Percentiles rank a stretch among this genome's conserved stretches.
Evolutionary conservation across 2,888 invertebrate species (phyloP).

Genomic region (Drosophila picticornis): DNA sequence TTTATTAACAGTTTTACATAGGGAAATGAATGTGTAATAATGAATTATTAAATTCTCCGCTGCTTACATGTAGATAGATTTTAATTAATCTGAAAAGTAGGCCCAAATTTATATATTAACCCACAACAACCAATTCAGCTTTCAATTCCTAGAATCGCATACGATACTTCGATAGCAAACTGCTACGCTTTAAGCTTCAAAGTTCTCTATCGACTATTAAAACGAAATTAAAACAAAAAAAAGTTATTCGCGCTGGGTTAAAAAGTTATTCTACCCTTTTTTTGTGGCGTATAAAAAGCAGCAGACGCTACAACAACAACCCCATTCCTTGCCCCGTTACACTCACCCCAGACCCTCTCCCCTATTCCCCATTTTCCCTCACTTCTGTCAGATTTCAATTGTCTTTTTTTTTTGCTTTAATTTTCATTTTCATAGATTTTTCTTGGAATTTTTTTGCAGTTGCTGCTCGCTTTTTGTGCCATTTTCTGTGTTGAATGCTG

Average conservation of each 20-base stretch:
- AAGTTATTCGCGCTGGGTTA: conserved; percentile 6
- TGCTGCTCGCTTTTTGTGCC: conserved; percentile 59
- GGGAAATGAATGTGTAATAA: not conserved
- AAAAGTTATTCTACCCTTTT: conserved; percentile 49
- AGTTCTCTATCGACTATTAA: conserved; percentile 36
- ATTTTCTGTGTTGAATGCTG: conserved; percentile 71
- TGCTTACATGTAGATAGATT: not conserved
- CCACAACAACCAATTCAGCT: not conserved
- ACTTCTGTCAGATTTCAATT: conserved; percentile 54
- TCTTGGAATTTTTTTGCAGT: conserved; percentile 44
- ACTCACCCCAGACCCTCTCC: not conserved
- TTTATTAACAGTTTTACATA: not conserved
- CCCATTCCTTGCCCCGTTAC: not conserved
- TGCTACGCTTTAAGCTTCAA: conserved; percentile 23
- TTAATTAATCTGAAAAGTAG: not conserved
- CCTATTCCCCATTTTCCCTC: not conserved
- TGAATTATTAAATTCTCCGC: not conserved
- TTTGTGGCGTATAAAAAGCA: conserved; percentile 29
- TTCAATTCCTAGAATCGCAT: not conserved
- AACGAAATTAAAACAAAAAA: conserved; percentile 42
- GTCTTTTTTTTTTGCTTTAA: conserved; percentile 71
- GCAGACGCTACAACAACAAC: conserved; percentile 33
- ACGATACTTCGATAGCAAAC: conserved; percentile 15
- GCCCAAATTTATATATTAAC: not conserved
- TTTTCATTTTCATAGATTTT: conserved; percentile 80